Evolutionary conservation across 2,888 invertebrate genomes (phyloP).

Genomic region (Rhagonycha fulva): DNA sequence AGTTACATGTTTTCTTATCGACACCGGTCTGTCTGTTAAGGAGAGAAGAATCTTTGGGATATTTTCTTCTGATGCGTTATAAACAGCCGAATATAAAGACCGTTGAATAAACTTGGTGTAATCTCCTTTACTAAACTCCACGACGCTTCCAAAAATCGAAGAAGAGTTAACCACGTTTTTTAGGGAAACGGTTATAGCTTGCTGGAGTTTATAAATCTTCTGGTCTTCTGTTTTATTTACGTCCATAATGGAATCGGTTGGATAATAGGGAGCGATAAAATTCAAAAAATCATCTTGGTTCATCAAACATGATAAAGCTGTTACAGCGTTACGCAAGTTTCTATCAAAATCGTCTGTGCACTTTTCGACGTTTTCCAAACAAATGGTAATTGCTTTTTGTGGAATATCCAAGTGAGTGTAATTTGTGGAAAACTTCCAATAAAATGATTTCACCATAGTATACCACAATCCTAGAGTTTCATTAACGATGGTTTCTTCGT

Average conservation of each 20-base stretch:
- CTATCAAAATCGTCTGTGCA: background rate
- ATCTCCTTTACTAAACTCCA: constrained; percentile 17
- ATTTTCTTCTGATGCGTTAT: constrained; percentile 7
- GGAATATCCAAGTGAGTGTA: constrained; percentile 18
- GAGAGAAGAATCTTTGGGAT: background rate
- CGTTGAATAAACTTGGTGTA: constrained; percentile 19
- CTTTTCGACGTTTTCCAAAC: background rate
- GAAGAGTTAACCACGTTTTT: constrained; percentile 15
- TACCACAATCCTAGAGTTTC: constrained; percentile 2
- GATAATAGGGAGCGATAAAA: constrained; percentile 8
- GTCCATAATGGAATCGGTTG: constrained; percentile 6
- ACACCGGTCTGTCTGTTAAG: constrained; percentile 15
- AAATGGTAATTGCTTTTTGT: constrained; percentile 5
- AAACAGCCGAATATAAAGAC: constrained; percentile 17
- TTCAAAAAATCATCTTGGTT: constrained; percentile 1
- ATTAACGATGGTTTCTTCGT: background rate
- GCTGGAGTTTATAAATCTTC: constrained; percentile 10
- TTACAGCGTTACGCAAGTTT: background rate
- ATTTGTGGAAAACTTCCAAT: constrained; percentile 6
- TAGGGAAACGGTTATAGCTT: constrained; percentile 7
- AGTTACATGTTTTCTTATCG: constrained; percentile 24
- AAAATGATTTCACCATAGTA: background rate
- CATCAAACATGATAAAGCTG: constrained; percentile 10
- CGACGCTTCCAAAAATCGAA: constrained; percentile 4
- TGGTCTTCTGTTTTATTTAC: background rate